These are phyloP conservation scores for Pogonomyrmex californicus DNA, from an alignment of 1,140 invertebrate species.

Conservation along the genomic window DNA sequence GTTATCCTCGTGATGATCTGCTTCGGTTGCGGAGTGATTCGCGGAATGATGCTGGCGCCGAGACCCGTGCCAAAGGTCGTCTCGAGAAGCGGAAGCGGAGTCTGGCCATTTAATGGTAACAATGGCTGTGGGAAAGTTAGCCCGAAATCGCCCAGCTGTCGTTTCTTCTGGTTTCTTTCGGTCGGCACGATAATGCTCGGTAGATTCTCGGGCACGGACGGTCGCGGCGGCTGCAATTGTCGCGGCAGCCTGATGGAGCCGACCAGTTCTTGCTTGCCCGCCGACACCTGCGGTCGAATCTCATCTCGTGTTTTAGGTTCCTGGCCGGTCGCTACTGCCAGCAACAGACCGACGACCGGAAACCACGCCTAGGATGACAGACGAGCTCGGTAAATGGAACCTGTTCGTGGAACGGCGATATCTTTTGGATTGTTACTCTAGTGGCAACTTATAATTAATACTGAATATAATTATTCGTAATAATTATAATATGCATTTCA, in stretches of 20 bases:
- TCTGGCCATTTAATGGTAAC: slow-evolving; percentile 47
- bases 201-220: slow-evolving; percentile 30
- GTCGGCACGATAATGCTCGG: slow-evolving; percentile 42
- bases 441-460: neutral
- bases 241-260: slow-evolving; percentile 57
- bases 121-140: slow-evolving; percentile 58
- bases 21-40: slow-evolving; percentile 41
- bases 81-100: neutral
- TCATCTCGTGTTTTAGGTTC: slow-evolving; percentile 73
- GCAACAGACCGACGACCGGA: slow-evolving; percentile 74
- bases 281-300: slow-evolving; percentile 62
- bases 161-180: slow-evolving; percentile 76
- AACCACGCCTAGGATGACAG: slow-evolving; percentile 76
- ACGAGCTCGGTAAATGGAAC: slow-evolving; percentile 24
- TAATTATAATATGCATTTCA: neutral
- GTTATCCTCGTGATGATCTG: slow-evolving; percentile 48
- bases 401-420: neutral
- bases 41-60: slow-evolving; percentile 19
- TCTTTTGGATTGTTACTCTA: slow-evolving; percentile 28
- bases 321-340: slow-evolving; percentile 75
- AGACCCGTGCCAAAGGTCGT: slow-evolving; percentile 30
- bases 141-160: slow-evolving; percentile 73
- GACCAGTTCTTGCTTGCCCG: slow-evolving; percentile 11
- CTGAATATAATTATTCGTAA: neutral
- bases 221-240: slow-evolving; percentile 62